Evolutionary conservation across 1,140 invertebrate genomes (phyloP).

Genomic region (Neodiprion fabricii): DNA sequence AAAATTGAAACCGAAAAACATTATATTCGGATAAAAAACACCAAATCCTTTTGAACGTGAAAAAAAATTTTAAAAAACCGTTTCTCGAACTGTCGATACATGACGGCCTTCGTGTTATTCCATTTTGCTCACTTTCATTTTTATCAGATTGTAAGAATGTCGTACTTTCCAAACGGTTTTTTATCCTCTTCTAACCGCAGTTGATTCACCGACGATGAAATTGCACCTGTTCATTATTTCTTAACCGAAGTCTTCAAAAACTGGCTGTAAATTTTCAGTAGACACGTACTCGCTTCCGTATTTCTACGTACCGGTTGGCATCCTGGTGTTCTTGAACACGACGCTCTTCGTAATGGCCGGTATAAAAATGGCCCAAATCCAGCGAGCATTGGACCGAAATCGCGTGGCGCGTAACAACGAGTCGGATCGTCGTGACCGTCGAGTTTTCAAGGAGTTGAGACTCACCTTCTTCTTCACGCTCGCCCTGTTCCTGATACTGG

Average conservation of each 20-base stretch:
- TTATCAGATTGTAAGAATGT: no score
- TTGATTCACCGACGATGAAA: no score
- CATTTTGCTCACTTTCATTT: no score
- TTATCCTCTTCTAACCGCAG: no score
- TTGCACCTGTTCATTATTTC: no score
- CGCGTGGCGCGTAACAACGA: slow-evolving; percentile 48
- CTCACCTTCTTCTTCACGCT: slow-evolving; percentile 56
- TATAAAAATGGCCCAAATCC: slow-evolving; percentile 47
- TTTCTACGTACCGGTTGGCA: slow-evolving; percentile 68
- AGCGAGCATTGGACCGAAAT: slow-evolving; percentile 48
- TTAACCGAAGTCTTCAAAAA: not conserved
- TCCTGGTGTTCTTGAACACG: slow-evolving; percentile 64
- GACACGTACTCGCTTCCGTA: slow-evolving; percentile 66
- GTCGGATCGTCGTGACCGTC: slow-evolving; percentile 46
- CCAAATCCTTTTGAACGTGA: no score
- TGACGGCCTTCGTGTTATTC: no score
- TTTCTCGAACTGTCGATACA: no score
- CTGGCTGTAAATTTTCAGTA: slow-evolving; percentile 50
- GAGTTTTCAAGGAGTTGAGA: slow-evolving; percentile 44
- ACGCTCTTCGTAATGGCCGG: slow-evolving; percentile 64
- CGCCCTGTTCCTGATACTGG: slow-evolving; percentile 64
- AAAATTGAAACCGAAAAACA: no score
- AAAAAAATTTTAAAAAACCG: no score
- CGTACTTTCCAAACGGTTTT: no score
- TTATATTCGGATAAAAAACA: no score